Percentiles rank a stretch among this genome's conserved stretches.
Conservation (phyloP, 2,113 vertebrate species). For the Quiscalus mexicanus region DNA sequence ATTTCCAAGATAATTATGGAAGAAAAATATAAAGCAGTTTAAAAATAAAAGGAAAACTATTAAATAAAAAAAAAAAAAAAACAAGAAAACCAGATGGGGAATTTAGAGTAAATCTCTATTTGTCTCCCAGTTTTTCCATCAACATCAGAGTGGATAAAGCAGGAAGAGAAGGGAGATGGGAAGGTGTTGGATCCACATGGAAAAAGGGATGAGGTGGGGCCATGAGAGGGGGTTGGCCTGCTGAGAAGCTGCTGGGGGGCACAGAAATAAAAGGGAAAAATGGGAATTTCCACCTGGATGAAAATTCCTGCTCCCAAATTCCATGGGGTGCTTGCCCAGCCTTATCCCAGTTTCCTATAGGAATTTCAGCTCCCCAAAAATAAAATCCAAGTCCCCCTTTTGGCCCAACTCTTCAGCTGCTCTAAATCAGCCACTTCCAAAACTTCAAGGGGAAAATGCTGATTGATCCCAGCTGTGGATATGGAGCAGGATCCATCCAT, state of each 20-base stretch:
- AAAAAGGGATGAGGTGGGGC: neutral
- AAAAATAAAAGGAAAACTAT: neutral
- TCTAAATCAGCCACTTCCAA: neutral
- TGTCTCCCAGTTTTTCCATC: neutral
- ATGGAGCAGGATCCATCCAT: neutral
- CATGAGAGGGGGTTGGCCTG: neutral
- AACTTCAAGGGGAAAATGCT: neutral
- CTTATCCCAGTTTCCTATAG: neutral
- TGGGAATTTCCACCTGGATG: neutral
- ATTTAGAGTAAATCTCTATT: neutral
- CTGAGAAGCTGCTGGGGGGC: neutral
- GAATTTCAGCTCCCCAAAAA: neutral
- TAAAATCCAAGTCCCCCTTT: neutral
- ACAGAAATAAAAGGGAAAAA: neutral
- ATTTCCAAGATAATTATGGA: neutral
- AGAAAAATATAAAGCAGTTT: rapidly evolving
- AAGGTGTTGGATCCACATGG: rapidly evolving
- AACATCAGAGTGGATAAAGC: neutral
- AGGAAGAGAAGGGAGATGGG: neutral
- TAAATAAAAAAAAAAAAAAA: too few species aligned
- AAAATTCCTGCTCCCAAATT: neutral
- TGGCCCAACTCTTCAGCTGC: neutral
- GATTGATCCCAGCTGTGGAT: constrained; percentile 15
- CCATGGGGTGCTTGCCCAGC: too few species aligned
- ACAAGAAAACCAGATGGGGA: neutral